phyloP scores from a whole-genome alignment of 1,140 invertebrate genomes.

The Aplysia californica region DNA sequence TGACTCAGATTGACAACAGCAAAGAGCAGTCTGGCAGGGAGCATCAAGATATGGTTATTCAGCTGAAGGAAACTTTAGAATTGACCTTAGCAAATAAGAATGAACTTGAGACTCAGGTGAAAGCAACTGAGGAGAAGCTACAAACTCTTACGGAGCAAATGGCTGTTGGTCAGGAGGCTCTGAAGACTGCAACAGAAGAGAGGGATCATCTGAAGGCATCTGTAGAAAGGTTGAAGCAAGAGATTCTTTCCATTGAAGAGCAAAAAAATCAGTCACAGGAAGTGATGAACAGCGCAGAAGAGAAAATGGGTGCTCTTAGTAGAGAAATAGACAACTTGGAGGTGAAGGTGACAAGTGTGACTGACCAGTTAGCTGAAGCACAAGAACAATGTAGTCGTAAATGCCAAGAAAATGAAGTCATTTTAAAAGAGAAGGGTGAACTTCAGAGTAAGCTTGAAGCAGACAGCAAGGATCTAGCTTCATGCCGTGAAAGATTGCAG shows the following conservation, averaged over 20 bases:
- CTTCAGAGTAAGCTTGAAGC: too few species aligned
- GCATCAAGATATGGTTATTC: neutral
- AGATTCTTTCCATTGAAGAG: neutral
- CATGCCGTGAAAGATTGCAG: too few species aligned
- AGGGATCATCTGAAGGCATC: conserved; percentile 11
- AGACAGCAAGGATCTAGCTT: too few species aligned
- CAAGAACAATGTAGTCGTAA: too few species aligned
- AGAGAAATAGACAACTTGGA: too few species aligned
- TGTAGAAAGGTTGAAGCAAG: neutral
- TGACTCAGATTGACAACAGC: neutral
- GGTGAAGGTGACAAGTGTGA: too few species aligned
- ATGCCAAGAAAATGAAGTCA: too few species aligned
- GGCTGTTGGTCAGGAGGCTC: neutral
- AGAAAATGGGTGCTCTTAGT: too few species aligned
- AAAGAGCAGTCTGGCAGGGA: neutral
- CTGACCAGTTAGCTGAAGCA: too few species aligned
- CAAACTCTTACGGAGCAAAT: neutral
- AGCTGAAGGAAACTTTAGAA: conserved; percentile 22
- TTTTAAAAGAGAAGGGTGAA: too few species aligned
- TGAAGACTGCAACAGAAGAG: conserved; percentile 9
- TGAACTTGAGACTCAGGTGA: too few species aligned
- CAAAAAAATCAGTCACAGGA: conserved; percentile 1
- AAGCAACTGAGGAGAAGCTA: neutral
- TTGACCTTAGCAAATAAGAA: neutral
- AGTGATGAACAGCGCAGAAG: too few species aligned